Evolutionary conservation across 2,888 invertebrate genomes (phyloP), one percentile per base, ranked within the genome.

Genomic region (Augiades crinisus): DNA sequence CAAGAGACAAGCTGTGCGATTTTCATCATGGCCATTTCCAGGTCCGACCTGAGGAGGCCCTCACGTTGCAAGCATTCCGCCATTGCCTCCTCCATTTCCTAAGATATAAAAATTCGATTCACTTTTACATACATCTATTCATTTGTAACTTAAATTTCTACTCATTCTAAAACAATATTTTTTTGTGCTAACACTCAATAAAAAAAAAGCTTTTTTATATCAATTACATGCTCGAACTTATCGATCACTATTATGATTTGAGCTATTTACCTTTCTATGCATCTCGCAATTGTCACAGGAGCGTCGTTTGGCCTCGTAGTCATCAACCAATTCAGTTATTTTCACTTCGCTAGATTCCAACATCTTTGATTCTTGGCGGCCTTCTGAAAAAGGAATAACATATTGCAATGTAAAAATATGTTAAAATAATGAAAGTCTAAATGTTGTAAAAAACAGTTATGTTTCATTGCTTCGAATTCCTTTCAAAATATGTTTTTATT

Each of bases 11-110:
- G 72, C 34, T 91, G 90, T 0, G 91, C 90, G 34, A 93, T 91
- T 62, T 91, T 91, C 53, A 90, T 84, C 61, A 92, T 80, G 3
- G 94, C 90, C 6, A 91, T 85, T 3, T 93, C 91, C 21, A 95
- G 68, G 55, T 94, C 92, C 0, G 86, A 76, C 40, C 93, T 93
- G 12, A 95, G 77, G 3, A 84, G 59, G 6, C 65, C 71, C 59
- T 90, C 90, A 0, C 87, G 78, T 56, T 86, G 84, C 10, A 84
- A 52, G 47, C 85, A 81, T 52, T 90, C 88, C 12, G 79, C 62
- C 77, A 86, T 78, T 4, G 92, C 90, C 61, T 93, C 92, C 8
- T 91, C 90, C 69, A 94, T 81, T 59, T 92, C 91, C 67, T 90
- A 55, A 0, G 5, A 34, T 5, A 17, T 12, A 4, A 10, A 30